Base-by-base conservation (phyloP, 2,113 vertebrate species). In the Anhinga anhinga region DNA sequence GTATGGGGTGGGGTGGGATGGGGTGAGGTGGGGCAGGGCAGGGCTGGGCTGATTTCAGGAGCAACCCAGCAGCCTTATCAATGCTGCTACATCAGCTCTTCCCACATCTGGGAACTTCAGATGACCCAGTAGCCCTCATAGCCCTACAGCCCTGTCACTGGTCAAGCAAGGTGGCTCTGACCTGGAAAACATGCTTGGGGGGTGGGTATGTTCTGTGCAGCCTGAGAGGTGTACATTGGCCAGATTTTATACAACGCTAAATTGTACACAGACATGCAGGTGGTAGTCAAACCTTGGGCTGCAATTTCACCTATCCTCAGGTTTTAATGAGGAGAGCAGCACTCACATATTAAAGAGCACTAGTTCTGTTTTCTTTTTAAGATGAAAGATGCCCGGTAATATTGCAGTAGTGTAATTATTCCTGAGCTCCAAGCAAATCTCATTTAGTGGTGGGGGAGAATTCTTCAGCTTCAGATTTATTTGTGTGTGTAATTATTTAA, bases 1-100 rank as follows among this genome's bases (percentile, higher is more conserved):
- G 36, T 6, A 1, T 3, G 10, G n/a, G 53, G 29, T 40, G 17
- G 2, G 40, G 7, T 19, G 11, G 9, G 15, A 5, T 18, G 11
- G 10, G 15, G 26, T 15, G 55, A 6, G 19, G 55, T 30, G 27
- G 29, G 53, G 6, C 14, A 20, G 78, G 22, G 22, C 27, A 12
- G 22, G 40, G 27, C 47, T 56, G 26, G 13, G 44, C 40, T 82
- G 55, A 52, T 58, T 52, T 32, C 27, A 26, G 6, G 44, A 59
- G 36, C 34, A 62, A 32, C 9, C 23, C 74, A 40, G 16, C 42
- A 76, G 36, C 44, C 17, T 20, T 22, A 34, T 38, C 61, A 34
- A 26, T 29, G 11, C 47, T 77, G 52, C 34, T 63, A 3, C 30
- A 19, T 52, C 70, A 36, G 8, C 80, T 72, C 17, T 32, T 65